Evolutionary conservation across 2,888 invertebrate species (phyloP), one percentile per base, ranked within the genome.

Genomic region (Cephus pygmeus): DNA sequence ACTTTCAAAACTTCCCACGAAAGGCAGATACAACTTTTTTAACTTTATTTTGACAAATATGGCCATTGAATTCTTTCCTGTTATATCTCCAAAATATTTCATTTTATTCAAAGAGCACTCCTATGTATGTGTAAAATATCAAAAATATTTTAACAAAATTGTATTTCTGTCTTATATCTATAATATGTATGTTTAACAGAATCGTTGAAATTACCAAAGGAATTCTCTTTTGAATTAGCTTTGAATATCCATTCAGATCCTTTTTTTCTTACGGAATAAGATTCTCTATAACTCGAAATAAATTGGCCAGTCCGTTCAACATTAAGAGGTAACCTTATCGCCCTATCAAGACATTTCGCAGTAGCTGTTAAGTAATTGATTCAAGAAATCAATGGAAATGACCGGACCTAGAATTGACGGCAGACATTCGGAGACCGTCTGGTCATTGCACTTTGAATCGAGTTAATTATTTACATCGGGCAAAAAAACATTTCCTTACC

Each of bases 331-430:
- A 71, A 12, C 71, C 12, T 31, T 71, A 71, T 71, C 71, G 33
- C 6, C 33, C 69, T 79, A 74, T 76, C 76, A 30, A 76, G 69
- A 56, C 71, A 76, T 79, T 73, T 68, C 73, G 69, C 73, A 31
- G 35, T 69, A 76, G 69, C 76, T 34, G 73, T 36, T 79, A 79
- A 79, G 79, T 79, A 79, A 79, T 79, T 79, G 79, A 76, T 40
- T 76, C 30, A 56, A 34, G 40, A 77, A 79, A 77, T 77, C 79
- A 79, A 79, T 79, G 74, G n/a, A 34, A 34, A 34, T 69, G 36
- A n/a, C 73, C 73, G 3, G 73, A 31, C 56, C 23, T 6, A 56
- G 9, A 56, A 6, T 9, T 23, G 9, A 9, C 23, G 23, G 56
- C 23, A 15, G 40, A 40, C 40, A 23, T 23, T 56, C 40, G 23